Base-by-base conservation (phyloP, 1,140 invertebrate species). In the Zaprionus ornatus region DNA sequence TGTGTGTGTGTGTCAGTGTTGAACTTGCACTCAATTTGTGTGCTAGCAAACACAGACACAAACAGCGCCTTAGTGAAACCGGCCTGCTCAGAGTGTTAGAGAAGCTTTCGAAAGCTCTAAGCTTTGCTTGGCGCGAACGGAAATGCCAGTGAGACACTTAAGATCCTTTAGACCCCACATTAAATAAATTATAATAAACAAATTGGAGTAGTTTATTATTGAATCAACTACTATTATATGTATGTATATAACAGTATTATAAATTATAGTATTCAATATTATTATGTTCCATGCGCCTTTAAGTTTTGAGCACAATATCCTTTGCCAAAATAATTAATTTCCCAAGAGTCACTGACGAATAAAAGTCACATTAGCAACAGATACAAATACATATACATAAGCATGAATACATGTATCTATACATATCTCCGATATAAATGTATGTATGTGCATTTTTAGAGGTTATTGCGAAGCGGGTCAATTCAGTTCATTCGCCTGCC, bases 401-500 rank as follows among this genome's bases (percentile, higher is more conserved):
- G 5, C n/a, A 42, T 42, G 15, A 42, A 17, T 21, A 37, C 42
- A 25, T 19, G 12, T 19, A n/a, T 27, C 3, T 4, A 54, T 54
- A 25, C 15, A 25, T 19, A 52, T 52, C 5, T 52, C 15, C 7
- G 21, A 13, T 21, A 68, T 7, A 42, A 19, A 45, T 25, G 13
- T 32, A 52, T 48, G 42, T 29, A 68, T 32, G 13, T 59, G 62
- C 42, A 73, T 64, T 80, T 85, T 87, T 90, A 91, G 85, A 91
- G 90, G 90, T 91, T 86, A 87, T 76, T 64, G 15, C 80, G 76
- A 91, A 91, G 85, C 90, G 78, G 90, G 90, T 91, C 85, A 90
- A 91, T 84, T 90, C 80, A 91, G 90, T 91, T 90, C 90, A 90
- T 91, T 91, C 90, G 90, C 90, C 82, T 80, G 74, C 71, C 73